Base-by-base conservation (phyloP, 1,140 invertebrate genomes). In the Saccostrea echinata region DNA sequence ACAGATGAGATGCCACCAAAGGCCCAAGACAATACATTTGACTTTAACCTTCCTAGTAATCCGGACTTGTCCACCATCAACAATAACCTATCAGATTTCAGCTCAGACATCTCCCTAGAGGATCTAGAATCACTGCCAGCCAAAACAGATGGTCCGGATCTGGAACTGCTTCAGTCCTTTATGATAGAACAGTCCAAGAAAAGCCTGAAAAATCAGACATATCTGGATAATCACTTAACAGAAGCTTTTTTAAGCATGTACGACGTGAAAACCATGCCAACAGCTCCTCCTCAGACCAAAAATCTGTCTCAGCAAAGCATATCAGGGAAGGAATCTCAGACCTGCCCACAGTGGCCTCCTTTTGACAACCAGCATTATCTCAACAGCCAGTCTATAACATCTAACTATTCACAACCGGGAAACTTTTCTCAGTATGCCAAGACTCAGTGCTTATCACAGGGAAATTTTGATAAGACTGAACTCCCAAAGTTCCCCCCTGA, bases 261-360 rank as follows among this genome's bases (percentile, higher is more conserved):
- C 13, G 81, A 83, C 27, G 21, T 83, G 18, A 83, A 76, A 30
- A 33, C 68, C 8, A 76, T 76, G 68, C 68, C 30, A 12, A 33
- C 68, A 76, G 24, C 68, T 76, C 24, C 68, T 30, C 68, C 68
- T 76, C 68, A 76, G 35, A 83, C 43, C 52, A 52, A 52, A 52
- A 53, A 52, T 53, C 81, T 83, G 81, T 83, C 81, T 83, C 81
- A 83, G 33, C 81, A 51, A 52, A 83, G 81, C 81, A 83, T 83
- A 52, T 83, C 81, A 51, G 52, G 43, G 81, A 83, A 83, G 21
- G 81, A 83, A 83, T 83, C 81, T 83, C 81, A 83, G 9, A 76
- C 24, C 68, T 33, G 68, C 27, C 68, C 24, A 13, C 68, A 76
- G 30, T 76, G 68, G 68, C 52, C 81, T 52, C 24, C 35, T 9